Percentiles rank a stretch among this genome's conserved stretches.
Conservation (phyloP, 2,888 invertebrate genomes). For the Boloria euphrosyne region DNA sequence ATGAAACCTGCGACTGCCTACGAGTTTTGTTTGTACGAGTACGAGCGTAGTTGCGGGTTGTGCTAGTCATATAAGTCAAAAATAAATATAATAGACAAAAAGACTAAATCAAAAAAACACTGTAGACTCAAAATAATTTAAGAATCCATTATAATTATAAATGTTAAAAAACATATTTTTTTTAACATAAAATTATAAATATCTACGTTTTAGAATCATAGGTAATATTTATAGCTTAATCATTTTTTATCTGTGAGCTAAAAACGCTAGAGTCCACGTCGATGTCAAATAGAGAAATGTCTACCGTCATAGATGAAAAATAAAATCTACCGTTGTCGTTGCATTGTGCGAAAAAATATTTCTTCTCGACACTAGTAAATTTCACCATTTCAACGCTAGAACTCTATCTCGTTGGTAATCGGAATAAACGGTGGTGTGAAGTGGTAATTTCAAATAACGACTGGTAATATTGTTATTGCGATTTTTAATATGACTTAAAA, state of each 20-base stretch:
- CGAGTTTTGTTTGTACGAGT: too few species aligned
- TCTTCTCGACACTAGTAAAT: constrained; percentile 28
- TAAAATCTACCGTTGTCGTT: constrained; percentile 44
- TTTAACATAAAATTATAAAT: not conserved
- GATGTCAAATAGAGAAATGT: constrained; percentile 21
- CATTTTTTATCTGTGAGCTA: constrained; percentile 15
- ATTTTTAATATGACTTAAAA: constrained; percentile 47
- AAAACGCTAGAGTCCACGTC: constrained; percentile 26
- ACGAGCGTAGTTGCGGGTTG: too few species aligned
- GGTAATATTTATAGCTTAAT: not conserved
- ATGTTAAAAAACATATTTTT: too few species aligned
- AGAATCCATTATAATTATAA: too few species aligned
- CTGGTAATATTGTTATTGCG: constrained; percentile 48
- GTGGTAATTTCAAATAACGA: constrained; percentile 5
- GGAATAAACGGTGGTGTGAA: constrained; percentile 28
- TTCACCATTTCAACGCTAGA: constrained; percentile 31
- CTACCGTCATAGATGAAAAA: too few species aligned
- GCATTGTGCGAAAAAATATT: constrained; percentile 47
- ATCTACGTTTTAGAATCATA: too few species aligned
- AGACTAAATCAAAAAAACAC: too few species aligned
- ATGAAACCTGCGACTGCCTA: too few species aligned
- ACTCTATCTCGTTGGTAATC: constrained; percentile 12
- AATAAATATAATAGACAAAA: too few species aligned
- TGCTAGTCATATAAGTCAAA: too few species aligned
- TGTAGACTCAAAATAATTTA: too few species aligned